phyloP scores from a whole-genome alignment of 2,888 invertebrate species.

The Limnephilus lunatus region DNA sequence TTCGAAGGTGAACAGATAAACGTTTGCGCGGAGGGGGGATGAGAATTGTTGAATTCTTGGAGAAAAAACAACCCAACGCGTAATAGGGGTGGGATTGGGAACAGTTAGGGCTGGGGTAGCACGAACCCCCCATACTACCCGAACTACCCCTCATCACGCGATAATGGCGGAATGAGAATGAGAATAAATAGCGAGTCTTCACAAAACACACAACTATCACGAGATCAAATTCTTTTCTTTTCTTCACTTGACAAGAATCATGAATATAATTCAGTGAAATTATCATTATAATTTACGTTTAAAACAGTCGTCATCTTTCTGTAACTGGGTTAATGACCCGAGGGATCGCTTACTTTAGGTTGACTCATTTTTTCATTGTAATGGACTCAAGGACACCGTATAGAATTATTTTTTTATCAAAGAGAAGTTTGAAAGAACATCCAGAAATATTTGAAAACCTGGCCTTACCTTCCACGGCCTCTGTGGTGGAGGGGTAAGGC shows the following conservation, averaged over 20 bases:
- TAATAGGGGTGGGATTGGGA: slow-evolving; percentile 12
- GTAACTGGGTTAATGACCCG: not conserved
- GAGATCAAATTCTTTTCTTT: not conserved
- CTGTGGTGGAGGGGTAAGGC: too few species aligned
- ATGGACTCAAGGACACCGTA: not conserved
- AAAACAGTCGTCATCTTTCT: not conserved
- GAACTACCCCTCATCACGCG: slow-evolving; percentile 49
- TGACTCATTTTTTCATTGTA: not conserved
- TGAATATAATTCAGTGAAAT: not conserved
- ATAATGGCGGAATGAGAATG: slow-evolving; percentile 38
- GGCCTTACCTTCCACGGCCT: not conserved
- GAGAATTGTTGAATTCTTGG: slow-evolving; percentile 36
- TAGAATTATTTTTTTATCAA: not conserved
- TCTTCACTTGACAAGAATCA: not conserved
- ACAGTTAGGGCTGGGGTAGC: slow-evolving; percentile 2
- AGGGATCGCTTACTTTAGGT: not conserved
- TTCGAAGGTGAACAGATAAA: slow-evolving; percentile 49
- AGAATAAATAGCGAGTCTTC: slow-evolving; percentile 25
- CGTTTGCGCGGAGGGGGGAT: slow-evolving; percentile 30
- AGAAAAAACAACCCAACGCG: slow-evolving; percentile 34
- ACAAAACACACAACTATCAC: not conserved
- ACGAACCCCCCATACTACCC: slow-evolving; percentile 45
- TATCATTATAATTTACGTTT: not conserved
- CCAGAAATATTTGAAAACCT: not conserved
- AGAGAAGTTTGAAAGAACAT: not conserved